phyloP scores from a whole-genome alignment of 2,888 invertebrate genomes.

The Epistrophe eligans region DNA sequence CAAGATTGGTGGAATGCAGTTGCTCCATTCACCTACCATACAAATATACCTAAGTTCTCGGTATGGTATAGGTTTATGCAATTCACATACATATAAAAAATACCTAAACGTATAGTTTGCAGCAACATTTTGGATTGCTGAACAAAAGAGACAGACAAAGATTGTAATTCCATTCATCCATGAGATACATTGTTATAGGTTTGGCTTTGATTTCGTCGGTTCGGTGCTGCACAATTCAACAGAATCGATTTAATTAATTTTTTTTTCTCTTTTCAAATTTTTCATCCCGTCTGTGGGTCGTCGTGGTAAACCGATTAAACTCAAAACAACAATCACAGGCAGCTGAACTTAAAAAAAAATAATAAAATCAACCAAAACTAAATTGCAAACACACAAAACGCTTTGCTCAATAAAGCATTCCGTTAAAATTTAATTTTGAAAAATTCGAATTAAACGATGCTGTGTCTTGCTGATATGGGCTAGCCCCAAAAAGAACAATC shows the following conservation, averaged over 20 bases:
- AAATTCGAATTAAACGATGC: conserved; percentile 58
- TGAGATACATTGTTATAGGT: conserved; percentile 23
- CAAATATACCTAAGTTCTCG: not conserved
- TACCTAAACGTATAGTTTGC: conserved; percentile 22
- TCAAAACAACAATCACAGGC: conserved; percentile 31
- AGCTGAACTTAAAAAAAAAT: not conserved
- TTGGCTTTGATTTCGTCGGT: conserved; percentile 24
- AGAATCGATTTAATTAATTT: conserved; percentile 37
- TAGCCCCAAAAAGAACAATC: not conserved
- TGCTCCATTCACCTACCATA: conserved; percentile 24
- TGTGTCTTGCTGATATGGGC: not conserved
- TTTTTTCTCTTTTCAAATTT: conserved; percentile 5
- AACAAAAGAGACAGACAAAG: conserved; percentile 1
- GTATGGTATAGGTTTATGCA: no score
- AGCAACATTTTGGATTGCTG: conserved; percentile 14
- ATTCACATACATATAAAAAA: not conserved
- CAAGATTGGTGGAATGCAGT: conserved; percentile 22
- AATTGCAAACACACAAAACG: conserved; percentile 36
- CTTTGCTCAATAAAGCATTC: conserved; percentile 48
- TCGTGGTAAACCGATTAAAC: conserved; percentile 43
- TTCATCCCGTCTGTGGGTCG: conserved; percentile 6
- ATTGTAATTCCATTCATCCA: conserved; percentile 39
- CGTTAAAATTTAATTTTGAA: conserved; percentile 60
- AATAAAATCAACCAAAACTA: conserved; percentile 9
- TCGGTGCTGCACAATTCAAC: conserved; percentile 9